Evolutionary conservation across 2,888 invertebrate species (phyloP).

Genomic region (Hipparchia semele): DNA sequence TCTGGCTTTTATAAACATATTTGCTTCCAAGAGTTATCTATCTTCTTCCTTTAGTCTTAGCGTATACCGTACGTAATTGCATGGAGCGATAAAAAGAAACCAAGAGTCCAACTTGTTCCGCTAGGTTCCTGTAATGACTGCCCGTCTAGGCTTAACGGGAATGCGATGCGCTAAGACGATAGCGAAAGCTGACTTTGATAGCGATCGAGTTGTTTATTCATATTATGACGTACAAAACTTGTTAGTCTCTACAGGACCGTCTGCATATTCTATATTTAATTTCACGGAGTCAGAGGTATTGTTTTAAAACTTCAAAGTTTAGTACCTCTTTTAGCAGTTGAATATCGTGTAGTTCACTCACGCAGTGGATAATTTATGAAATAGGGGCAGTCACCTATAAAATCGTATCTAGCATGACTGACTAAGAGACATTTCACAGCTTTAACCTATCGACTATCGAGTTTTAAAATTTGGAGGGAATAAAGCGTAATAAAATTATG

Average conservation of each 20-base stretch:
- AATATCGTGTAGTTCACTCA: no score
- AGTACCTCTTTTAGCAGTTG: no score
- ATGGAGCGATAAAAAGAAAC: slow-evolving; percentile 70
- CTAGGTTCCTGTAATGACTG: slow-evolving; percentile 74
- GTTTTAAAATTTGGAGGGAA: no score
- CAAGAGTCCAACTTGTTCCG: slow-evolving; percentile 70
- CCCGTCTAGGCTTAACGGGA: slow-evolving; percentile 47
- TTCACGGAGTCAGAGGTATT: not conserved
- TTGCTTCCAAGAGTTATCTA: not conserved
- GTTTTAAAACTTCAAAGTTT: not conserved
- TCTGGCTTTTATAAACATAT: not conserved
- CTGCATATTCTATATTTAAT: not conserved
- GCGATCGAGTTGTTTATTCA: slow-evolving; percentile 30
- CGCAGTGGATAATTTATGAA: no score
- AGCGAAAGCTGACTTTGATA: slow-evolving; percentile 47
- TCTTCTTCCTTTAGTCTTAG: not conserved
- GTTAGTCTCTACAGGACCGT: not conserved
- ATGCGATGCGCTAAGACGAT: slow-evolving; percentile 33
- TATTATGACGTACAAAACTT: slow-evolving; percentile 12
- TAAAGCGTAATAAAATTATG: no score
- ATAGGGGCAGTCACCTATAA: no score
- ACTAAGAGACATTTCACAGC: no score
- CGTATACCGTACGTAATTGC: slow-evolving; percentile 62
- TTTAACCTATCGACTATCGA: no score
- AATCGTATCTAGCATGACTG: no score